A percentile compares a stretch with the other conserved stretches of the same genome.
Conservation (phyloP, 2,113 vertebrate genomes). For the Spheniscus mendiculus region DNA sequence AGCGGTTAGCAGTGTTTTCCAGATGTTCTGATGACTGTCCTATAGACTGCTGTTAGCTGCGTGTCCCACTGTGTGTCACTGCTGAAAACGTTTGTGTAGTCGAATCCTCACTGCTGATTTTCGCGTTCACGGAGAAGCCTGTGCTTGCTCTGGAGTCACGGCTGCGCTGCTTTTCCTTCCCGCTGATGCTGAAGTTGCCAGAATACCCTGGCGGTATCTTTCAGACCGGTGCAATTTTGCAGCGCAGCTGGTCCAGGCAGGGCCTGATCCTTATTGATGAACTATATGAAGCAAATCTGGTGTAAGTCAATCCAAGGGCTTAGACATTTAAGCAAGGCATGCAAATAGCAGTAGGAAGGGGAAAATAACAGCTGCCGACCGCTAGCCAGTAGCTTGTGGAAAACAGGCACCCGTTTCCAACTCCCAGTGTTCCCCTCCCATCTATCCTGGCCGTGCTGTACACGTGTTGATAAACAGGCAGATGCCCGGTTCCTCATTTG, state of each 20-base stretch:
- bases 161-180: not conserved
- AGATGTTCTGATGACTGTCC: not conserved
- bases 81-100: not conserved
- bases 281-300: not conserved
- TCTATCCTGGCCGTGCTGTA: not conserved
- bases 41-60: not conserved
- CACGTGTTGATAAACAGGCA: not conserved
- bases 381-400: not conserved
- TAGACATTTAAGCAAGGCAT: not conserved
- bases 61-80: not conserved
- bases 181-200: not conserved
- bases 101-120: not conserved
- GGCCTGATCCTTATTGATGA: not conserved
- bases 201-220: not conserved
- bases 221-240: not conserved
- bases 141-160: fast-evolving
- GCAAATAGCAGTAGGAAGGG: not conserved
- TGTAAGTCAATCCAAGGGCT: not conserved
- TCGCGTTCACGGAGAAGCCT: fast-evolving
- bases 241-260: fast-evolving
- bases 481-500: not conserved
- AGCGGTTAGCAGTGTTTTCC: not conserved
- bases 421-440: not conserved
- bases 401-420: not conserved
- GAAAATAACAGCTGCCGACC: not conserved